Percentiles rank a stretch among this genome's conserved stretches.
Evolutionary conservation across 2,888 invertebrate species (phyloP).

Genomic region (Yponomeuta cagnagella): DNA sequence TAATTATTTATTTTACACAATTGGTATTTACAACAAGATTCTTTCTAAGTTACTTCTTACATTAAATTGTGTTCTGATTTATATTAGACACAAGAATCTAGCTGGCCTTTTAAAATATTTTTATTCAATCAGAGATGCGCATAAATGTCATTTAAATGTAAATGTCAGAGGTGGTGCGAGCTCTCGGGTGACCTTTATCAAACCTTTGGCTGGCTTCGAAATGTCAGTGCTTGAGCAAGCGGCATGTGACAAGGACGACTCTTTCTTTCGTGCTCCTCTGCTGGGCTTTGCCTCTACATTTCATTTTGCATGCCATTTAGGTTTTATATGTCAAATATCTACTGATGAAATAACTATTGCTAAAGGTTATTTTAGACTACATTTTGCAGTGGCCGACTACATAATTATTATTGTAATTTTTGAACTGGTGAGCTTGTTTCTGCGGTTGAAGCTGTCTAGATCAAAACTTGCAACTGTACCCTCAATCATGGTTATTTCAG

Average conservation of each 20-base stretch:
- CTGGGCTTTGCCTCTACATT: constrained; percentile 48
- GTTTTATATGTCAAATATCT: constrained; percentile 46
- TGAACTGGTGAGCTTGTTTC: not conserved
- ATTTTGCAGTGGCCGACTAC: not conserved
- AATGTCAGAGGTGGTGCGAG: constrained; percentile 68
- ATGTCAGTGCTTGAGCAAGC: constrained; percentile 73
- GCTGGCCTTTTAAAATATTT: constrained; percentile 25
- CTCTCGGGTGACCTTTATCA: constrained; percentile 33
- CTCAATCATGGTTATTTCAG: no score
- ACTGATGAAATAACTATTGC: constrained; percentile 63
- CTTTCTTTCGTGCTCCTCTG: constrained; percentile 50
- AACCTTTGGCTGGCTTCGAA: constrained; percentile 67
- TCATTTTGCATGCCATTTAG: constrained; percentile 66
- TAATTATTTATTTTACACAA: not conserved
- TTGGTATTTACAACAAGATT: not conserved
- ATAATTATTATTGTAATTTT: not conserved
- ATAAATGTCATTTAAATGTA: constrained; percentile 55
- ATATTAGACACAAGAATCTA: not conserved
- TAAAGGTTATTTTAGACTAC: constrained; percentile 42
- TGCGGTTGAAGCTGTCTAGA: not conserved
- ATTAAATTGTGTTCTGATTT: constrained; percentile 1
- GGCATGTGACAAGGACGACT: constrained; percentile 72
- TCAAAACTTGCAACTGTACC: not conserved
- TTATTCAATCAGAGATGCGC: constrained; percentile 34
- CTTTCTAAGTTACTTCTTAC: no score